Base-by-base conservation (phyloP, 2,888 invertebrate genomes). In the Melieria picta region DNA sequence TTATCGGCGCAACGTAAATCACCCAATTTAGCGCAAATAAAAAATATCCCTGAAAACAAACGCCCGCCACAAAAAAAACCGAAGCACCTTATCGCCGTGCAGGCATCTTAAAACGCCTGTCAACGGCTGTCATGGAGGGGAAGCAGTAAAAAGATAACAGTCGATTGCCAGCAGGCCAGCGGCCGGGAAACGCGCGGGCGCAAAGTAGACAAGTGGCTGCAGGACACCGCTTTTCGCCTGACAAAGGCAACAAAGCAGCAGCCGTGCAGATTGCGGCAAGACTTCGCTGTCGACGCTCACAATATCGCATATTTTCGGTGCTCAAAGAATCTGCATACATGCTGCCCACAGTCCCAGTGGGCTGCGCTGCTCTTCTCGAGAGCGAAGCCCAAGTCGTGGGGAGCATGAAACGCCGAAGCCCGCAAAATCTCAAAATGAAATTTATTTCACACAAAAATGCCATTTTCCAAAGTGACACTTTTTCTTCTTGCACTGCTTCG, bases 51-150 rank as follows among this genome's bases (percentile, higher is more conserved):
- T 11, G 30, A 69, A 11, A 16, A 42, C 58, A 58, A 55, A 63
- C 65, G 55, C 16, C 46, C 43, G 52, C 60, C 48, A 46, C 75
- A 71, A 75, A 72, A 50, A 72, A 50, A 16, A 50, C 69, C 78
- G 79, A 76, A 79, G 79, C 79, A 81, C 76, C 81, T 80, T 82
- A 83, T 82, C 82, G 76, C 76, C 63, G 68, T 74, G 76, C 78
- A 79, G 77, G 77, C 79, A 82, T 83, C 82, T 81, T 81, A 77
- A 81, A 83, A 79, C 79, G 81, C 76, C 82, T 82, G 82, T 82
- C 83, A 83, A 78, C 82, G 75, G 30, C 5, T 46, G 47, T 55
- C 63, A 52, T n/a, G 6, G 47, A 63, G 16, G 52, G 67, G 48
- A 67, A 60, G n/a, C 45, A 43, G 43, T 58, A 7, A 43, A 16